Conservation (phyloP, 2,888 invertebrate genomes). For the Hedychridium roseum region DNA sequence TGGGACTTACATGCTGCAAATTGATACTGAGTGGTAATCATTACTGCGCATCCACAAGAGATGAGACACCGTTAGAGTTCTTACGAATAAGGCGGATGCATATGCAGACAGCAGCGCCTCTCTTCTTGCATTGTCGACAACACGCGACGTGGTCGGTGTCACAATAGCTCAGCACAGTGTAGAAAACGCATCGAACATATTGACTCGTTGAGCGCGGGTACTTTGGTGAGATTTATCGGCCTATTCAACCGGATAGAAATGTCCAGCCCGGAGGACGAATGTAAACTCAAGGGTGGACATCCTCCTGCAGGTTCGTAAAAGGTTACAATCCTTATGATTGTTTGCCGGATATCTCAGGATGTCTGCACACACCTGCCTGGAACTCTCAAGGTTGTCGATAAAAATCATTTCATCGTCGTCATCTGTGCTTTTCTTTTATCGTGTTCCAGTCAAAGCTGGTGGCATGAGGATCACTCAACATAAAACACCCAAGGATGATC, state of each 20-base stretch:
- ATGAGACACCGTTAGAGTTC: too few relatives aligned
- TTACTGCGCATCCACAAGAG: too few relatives aligned
- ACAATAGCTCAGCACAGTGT: too few relatives aligned
- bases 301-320: constrained; percentile 83
- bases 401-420: neutral
- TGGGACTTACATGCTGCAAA: too few relatives aligned
- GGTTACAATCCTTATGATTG: constrained; percentile 3
- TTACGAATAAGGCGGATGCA: too few relatives aligned
- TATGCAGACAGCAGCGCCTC: too few relatives aligned
- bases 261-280: constrained; percentile 73
- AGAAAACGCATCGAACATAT: too few relatives aligned
- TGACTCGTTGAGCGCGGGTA: too few relatives aligned
- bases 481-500: constrained; percentile 74
- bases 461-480: constrained; percentile 93
- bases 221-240: too few relatives aligned
- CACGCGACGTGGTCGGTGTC: too few relatives aligned
- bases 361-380: constrained; percentile 26
- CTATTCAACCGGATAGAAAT: constrained; percentile 44
- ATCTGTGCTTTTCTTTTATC: neutral
- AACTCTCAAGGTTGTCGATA: constrained; percentile 23
- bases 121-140: too few relatives aligned
- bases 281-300: constrained; percentile 85
- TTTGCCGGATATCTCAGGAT: constrained; percentile 19
- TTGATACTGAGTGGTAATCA: too few relatives aligned
- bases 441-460: constrained; percentile 81